Conservation (phyloP, 1,140 invertebrate genomes). For the Rhynchophorus ferrugineus region DNA sequence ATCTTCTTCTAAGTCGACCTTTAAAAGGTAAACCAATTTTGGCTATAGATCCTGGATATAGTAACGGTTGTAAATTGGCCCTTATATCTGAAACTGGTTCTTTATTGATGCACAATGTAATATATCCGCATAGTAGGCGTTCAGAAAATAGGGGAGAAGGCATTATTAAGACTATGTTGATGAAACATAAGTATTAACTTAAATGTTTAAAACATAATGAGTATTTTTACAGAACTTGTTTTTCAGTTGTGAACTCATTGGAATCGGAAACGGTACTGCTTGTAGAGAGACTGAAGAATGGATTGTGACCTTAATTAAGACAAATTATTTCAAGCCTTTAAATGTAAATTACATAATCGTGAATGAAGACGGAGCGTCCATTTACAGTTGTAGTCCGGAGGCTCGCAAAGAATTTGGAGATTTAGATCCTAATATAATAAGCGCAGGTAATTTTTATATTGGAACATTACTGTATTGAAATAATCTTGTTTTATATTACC, state of each 20-base stretch:
- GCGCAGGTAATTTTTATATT: conserved; percentile 55
- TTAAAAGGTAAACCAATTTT: conserved; percentile 71
- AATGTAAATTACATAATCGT: conserved; percentile 73
- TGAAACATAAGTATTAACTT: conserved; percentile 31
- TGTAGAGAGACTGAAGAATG: conserved; percentile 78
- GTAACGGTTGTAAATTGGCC: conserved; percentile 78
- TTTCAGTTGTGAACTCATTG: conserved; percentile 62
- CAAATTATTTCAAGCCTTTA: conserved; percentile 46
- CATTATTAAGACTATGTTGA: conserved; percentile 28
- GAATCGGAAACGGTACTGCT: conserved; percentile 81
- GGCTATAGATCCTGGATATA: conserved; percentile 82
- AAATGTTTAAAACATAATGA: conserved; percentile 1
- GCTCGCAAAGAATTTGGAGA: conserved; percentile 78
- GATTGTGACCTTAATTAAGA: conserved; percentile 57
- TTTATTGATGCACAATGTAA: conserved; percentile 58
- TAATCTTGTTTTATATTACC: not conserved
- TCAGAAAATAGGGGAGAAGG: conserved; percentile 23
- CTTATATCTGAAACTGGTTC: conserved; percentile 62
- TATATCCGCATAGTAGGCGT: conserved; percentile 54
- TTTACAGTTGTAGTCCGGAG: conserved; percentile 79
- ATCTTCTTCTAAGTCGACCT: conserved; percentile 69
- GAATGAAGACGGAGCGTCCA: conserved; percentile 80
- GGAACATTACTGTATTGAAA: not conserved
- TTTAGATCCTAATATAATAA: conserved; percentile 72
- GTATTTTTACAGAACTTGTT: conserved; percentile 4